Evolutionary conservation across 2,113 vertebrate species (phyloP).

Genomic region (Heliornis fulica): DNA sequence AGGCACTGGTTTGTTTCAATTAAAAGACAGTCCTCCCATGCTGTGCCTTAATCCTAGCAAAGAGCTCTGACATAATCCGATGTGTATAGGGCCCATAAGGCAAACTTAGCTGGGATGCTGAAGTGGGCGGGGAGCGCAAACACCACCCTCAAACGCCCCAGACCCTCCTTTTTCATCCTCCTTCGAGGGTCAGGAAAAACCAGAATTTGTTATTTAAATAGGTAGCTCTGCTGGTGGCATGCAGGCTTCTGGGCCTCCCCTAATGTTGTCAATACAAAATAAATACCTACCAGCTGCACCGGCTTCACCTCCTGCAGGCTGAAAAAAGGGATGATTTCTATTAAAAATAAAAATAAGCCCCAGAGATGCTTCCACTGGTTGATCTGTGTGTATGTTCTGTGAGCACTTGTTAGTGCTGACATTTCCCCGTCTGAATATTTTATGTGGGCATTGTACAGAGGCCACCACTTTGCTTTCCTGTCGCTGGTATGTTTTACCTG

Average conservation of each 20-base stretch:
- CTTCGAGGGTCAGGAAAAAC: background rate
- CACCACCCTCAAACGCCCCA: background rate
- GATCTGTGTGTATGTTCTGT: background rate
- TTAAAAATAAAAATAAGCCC: background rate
- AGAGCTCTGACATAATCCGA: background rate
- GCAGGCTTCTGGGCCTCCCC: background rate
- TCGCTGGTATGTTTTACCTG: background rate
- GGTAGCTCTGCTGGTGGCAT: background rate
- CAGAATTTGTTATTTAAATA: background rate
- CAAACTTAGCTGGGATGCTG: background rate
- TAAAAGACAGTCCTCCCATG: background rate
- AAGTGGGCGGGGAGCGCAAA: background rate
- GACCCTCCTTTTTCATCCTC: background rate
- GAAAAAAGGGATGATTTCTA: background rate
- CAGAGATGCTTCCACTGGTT: background rate
- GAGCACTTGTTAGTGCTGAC: background rate
- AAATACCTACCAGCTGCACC: background rate
- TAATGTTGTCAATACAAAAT: background rate
- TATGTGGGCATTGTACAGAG: background rate
- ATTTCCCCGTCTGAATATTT: background rate
- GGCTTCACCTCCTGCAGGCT: background rate
- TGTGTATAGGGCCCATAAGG: background rate
- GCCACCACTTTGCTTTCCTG: background rate
- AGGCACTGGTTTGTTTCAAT: background rate
- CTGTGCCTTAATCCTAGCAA: background rate